phyloP scores from a whole-genome alignment of 1,140 invertebrate genomes.

The Berghia stephanieae region DNA sequence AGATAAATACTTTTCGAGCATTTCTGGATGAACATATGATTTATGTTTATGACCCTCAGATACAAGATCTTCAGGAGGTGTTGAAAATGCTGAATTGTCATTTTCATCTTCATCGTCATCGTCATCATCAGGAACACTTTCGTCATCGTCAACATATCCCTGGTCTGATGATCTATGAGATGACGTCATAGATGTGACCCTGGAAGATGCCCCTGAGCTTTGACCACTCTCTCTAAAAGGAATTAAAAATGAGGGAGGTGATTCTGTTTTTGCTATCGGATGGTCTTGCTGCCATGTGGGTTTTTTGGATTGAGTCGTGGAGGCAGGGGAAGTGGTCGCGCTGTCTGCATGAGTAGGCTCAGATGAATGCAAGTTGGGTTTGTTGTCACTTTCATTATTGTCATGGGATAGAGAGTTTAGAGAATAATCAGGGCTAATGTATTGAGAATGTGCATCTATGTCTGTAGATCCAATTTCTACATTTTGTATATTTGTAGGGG shows the following conservation, averaged over 20 bases:
- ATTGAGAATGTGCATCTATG: too few species aligned
- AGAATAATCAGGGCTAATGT: too few species aligned
- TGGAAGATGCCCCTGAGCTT: not conserved
- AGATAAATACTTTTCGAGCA: slow-evolving; percentile 20
- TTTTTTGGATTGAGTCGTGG: not conserved
- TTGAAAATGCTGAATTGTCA: slow-evolving; percentile 33
- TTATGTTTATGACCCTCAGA: not conserved
- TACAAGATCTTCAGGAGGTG: slow-evolving; percentile 34
- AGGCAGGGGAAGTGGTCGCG: not conserved
- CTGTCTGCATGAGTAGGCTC: not conserved
- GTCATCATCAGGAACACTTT: slow-evolving; percentile 15
- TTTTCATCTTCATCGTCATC: slow-evolving; percentile 25
- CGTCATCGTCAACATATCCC: slow-evolving; percentile 26
- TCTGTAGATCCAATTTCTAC: too few species aligned
- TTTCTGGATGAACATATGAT: not conserved
- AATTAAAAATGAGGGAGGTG: not conserved
- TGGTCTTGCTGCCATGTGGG: not conserved
- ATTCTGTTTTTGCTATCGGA: not conserved
- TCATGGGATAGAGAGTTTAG: too few species aligned
- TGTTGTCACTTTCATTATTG: too few species aligned
- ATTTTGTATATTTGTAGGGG: too few species aligned
- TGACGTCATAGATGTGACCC: slow-evolving; percentile 18
- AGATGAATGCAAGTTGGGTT: too few species aligned
- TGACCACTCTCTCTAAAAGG: not conserved
- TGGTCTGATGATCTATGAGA: slow-evolving; percentile 25